A percentile compares a stretch with the other conserved stretches of the same genome.
Conservation (phyloP, 2,797 vertebrate species). For the Gallinago solitaria region DNA sequence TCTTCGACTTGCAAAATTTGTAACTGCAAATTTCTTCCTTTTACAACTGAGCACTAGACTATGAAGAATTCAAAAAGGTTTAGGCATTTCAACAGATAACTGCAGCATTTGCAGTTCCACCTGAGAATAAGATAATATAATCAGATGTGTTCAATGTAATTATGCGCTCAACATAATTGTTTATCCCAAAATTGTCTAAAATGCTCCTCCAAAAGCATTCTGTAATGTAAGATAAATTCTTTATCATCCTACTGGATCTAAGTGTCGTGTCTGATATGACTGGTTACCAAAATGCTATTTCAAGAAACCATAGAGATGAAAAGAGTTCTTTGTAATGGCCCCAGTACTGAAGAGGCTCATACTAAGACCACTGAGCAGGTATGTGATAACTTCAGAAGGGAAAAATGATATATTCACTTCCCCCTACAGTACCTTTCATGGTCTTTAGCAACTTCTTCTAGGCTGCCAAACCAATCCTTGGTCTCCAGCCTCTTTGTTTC, state of each 20-base stretch:
- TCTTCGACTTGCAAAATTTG: neutral
- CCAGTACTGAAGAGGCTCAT: neutral
- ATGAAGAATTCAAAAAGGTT: neutral
- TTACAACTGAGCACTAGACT: neutral
- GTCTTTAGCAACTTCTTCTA: neutral
- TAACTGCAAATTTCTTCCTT: neutral
- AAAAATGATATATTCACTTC: neutral
- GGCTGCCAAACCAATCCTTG: neutral
- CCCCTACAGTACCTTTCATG: neutral
- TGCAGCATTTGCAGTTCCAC: neutral
- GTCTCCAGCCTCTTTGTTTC: neutral
- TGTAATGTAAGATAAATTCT: neutral
- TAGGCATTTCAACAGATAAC: neutral
- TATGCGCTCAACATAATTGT: neutral
- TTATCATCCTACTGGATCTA: neutral
- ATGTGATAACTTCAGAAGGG: neutral
- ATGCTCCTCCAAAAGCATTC: neutral
- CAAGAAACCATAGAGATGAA: neutral
- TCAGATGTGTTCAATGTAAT: neutral
- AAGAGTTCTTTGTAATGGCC: neutral
- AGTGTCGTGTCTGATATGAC: neutral
- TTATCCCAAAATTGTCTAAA: neutral
- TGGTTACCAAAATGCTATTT: neutral
- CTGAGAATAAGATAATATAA: neutral
- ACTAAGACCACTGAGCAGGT: neutral